phyloP scores from a whole-genome alignment of 2,113 vertebrate species.

The Hassar affinis region DNA sequence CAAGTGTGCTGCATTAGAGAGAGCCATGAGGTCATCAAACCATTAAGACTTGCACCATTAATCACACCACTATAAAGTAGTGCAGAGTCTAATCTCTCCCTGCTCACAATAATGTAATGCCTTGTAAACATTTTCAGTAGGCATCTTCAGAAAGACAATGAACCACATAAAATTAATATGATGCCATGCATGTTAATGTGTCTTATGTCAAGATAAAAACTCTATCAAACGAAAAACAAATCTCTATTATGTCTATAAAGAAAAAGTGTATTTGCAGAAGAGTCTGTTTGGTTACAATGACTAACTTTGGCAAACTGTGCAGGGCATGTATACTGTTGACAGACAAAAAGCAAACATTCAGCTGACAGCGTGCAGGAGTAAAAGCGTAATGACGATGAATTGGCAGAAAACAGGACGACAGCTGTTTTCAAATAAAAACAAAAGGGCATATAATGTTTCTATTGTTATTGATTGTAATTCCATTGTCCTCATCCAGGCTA shows the following conservation, averaged over 20 bases:
- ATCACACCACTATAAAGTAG: not conserved
- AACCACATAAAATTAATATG: not conserved
- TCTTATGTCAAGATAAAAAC: not conserved
- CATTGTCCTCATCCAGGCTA: not conserved
- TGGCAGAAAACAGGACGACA: not conserved
- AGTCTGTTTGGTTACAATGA: conserved; percentile 4
- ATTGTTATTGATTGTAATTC: not conserved
- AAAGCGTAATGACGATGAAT: too few relatives aligned
- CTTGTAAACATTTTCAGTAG: not conserved
- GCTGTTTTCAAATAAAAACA: not conserved
- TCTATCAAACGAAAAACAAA: not conserved
- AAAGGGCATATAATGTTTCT: not conserved
- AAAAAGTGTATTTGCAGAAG: not conserved
- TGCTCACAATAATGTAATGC: not conserved
- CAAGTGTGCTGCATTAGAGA: not conserved
- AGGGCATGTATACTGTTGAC: conserved; percentile 22
- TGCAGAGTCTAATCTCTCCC: not conserved
- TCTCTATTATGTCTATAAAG: not conserved
- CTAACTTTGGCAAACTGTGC: not conserved
- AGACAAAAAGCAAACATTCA: conserved; percentile 28
- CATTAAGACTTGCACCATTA: not conserved
- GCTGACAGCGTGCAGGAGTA: conserved; percentile 1
- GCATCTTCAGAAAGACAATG: not conserved
- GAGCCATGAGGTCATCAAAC: not conserved
- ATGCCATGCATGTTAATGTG: not conserved